These are phyloP conservation scores for Sycophila sp. DNA, from an alignment of 1,140 invertebrate genomes.

Conservation along the genomic window DNA sequence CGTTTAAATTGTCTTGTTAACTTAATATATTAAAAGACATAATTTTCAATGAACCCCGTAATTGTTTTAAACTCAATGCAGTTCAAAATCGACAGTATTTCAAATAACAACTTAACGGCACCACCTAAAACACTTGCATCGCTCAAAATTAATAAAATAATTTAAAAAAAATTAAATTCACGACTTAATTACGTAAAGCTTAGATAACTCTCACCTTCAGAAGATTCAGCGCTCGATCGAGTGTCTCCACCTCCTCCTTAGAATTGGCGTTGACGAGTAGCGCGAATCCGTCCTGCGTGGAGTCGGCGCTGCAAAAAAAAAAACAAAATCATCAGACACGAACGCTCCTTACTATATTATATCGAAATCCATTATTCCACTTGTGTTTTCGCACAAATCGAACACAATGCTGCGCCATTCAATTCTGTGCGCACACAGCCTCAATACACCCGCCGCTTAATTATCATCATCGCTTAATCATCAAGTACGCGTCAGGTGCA, in stretches of 20 bases:
- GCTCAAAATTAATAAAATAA: no score
- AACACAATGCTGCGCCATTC: background rate
- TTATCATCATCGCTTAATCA: no score
- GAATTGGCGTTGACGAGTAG: constrained; percentile 49
- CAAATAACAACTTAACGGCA: no score
- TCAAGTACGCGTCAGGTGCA: no score
- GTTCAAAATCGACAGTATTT: no score
- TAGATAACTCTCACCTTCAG: constrained; percentile 53
- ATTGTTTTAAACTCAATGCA: no score
- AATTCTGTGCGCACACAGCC: no score
- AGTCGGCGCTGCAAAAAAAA: constrained; percentile 48
- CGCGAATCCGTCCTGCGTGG: constrained; percentile 53
- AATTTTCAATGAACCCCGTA: background rate
- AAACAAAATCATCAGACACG: background rate
- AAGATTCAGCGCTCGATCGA: constrained; percentile 53
- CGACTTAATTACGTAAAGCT: no score
- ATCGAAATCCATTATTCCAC: no score
- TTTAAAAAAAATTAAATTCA: background rate
- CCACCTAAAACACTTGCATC: no score
- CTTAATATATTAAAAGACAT: background rate
- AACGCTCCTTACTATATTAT: background rate
- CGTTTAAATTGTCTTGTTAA: no score
- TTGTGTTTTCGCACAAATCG: background rate
- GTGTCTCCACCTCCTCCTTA: constrained; percentile 48
- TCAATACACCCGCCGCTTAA: no score